Base-by-base conservation (phyloP, 1,140 invertebrate genomes). In the Sarcophaga peregrina region DNA sequence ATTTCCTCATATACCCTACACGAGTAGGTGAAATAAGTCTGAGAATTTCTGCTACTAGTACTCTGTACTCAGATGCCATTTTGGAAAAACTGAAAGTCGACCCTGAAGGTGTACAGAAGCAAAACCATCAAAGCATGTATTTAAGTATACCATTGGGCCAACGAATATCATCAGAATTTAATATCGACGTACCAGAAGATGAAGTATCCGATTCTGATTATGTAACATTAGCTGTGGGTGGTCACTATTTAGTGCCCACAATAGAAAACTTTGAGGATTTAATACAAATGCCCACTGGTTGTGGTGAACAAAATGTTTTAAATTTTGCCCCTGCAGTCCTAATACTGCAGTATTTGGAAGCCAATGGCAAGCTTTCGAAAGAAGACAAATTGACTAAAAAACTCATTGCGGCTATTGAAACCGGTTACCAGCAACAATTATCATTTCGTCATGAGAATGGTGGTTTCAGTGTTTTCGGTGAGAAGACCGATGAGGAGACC, bases 291-390 rank as follows among this genome's bases (percentile, higher is more conserved):
- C 25, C 25, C 1, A 37, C 25, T 37, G 25, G 25, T 4, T 98
- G 97, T 91, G 97, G 97, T n/a, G 97, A 98, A 91, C 97, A 98
- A 90, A 98, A 98, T 86, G 97, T 98, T 95, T 91, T 98, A 0
- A 96, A 97, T 86, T 96, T 98, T 87, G 96, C 98, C n/a, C 96
- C 97, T 1, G 97, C 97, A 88, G 95, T 98, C 85, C 95, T 97
- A 58, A 93, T 97, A 72, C 89, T 96, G 11, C 93, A 96, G 85
- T 98, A 98, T 88, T 85, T 92, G 20, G 86, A 86, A 87, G 92
- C 96, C n/a, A 93, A 93, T 87, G 93, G 96, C 87, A 92, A 93
- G 54, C 93, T 94, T 84, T 94, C 96, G 92, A 95, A 96, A 15
- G 47, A 76, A 6, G 47, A 13, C 11, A 15, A 7, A 47, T 48